These are phyloP conservation scores for Manis crassicaudata DNA, from an alignment of 2,797 vertebrate species.

Conservation along the genomic window DNA sequence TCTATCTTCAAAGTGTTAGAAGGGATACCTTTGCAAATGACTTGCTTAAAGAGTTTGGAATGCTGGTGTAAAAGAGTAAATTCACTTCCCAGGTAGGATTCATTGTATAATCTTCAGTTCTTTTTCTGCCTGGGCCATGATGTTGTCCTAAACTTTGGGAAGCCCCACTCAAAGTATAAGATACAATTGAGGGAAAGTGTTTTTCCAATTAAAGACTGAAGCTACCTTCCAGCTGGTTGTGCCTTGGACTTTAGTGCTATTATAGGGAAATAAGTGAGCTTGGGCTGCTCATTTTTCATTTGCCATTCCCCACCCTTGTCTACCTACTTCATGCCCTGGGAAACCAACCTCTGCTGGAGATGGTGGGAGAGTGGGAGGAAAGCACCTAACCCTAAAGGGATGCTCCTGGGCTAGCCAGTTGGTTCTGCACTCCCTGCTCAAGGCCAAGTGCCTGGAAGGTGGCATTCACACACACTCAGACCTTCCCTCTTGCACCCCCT, in stretches of 20 bases:
- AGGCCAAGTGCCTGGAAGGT: not conserved
- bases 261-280: not conserved
- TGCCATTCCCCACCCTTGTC: not conserved
- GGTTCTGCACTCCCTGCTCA: not conserved
- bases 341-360: not conserved
- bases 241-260: not conserved
- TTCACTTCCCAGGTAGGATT: not conserved
- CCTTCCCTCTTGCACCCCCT: not conserved
- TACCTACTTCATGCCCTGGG: not conserved
- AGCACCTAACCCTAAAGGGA: not conserved
- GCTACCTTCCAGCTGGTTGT: not conserved
- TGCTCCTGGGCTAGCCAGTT: not conserved
- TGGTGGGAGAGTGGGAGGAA: not conserved
- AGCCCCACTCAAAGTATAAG: not conserved
- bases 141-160: not conserved
- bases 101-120: not conserved
- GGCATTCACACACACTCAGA: not conserved
- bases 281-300: not conserved
- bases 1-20: not conserved
- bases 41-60: not conserved
- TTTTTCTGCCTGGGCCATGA: not conserved
- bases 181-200: not conserved
- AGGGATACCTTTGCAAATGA: not conserved
- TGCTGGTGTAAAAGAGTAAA: not conserved
- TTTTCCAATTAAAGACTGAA: not conserved